Percentiles rank a stretch among this genome's conserved stretches.
Evolutionary conservation across 2,113 vertebrate species (phyloP).

Genomic region (Cromileptes altivelis): DNA sequence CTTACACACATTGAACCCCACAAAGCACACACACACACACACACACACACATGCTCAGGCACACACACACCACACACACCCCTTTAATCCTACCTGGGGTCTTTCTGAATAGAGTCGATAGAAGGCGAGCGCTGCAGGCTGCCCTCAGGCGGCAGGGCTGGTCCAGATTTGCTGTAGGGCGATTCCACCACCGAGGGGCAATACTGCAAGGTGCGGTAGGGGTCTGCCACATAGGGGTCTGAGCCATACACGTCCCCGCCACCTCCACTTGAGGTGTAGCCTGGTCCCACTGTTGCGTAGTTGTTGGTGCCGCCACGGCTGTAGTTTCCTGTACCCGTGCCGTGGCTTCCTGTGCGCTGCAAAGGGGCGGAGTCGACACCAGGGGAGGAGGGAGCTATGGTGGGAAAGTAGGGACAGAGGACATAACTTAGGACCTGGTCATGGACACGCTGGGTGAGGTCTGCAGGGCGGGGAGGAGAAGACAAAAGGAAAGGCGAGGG

Average conservation of each 20-base stretch:
- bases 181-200: constrained; percentile 98
- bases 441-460: constrained; percentile 93
- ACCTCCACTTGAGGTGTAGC: constrained; percentile 89
- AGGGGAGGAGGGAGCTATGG: constrained; percentile 99
- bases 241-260: constrained; percentile 77
- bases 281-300: constrained; percentile 87
- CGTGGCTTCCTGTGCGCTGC: constrained; percentile 98
- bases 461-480: constrained; percentile 78
- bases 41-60: neutral
- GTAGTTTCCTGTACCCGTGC: constrained; percentile 90
- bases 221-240: constrained; percentile 92
- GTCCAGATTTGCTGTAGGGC: constrained; percentile 99
- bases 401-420: constrained; percentile 98
- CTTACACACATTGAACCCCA: neutral
- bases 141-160: constrained; percentile 96
- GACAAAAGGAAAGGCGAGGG: neutral
- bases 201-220: constrained; percentile 98
- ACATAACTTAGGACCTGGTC: constrained; percentile 98
- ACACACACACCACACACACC: neutral
- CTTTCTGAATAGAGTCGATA: constrained; percentile 99
- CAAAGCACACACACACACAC: neutral
- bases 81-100: constrained; percentile 89
- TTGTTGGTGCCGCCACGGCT: constrained; percentile 78
- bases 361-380: constrained; percentile 99
- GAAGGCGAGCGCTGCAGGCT: constrained; percentile 97